phyloP scores from a whole-genome alignment of 2,888 invertebrate species.

The Nymphalis polychloros region DNA sequence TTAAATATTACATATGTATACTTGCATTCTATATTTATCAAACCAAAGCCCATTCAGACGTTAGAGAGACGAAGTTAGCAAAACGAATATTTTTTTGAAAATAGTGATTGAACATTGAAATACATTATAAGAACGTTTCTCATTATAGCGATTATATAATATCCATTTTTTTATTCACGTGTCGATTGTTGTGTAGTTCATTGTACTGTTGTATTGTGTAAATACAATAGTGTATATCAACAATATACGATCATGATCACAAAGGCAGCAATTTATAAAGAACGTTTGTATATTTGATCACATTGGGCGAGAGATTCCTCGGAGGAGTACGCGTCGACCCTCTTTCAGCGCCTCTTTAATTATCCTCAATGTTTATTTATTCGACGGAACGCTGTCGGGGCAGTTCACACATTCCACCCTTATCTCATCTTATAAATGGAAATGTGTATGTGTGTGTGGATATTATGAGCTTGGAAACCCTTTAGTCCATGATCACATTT shows the following conservation, averaged over 20 bases:
- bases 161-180: no score
- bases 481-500: conserved; percentile 27
- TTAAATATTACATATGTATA: no score
- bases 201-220: background rate
- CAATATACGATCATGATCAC: background rate
- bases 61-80: no score
- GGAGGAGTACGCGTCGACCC: conserved; percentile 37
- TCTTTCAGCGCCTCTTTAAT: conserved; percentile 62
- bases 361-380: conserved; percentile 73
- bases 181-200: no score
- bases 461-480: conserved; percentile 11
- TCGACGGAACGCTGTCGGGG: conserved; percentile 60
- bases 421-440: conserved; percentile 38
- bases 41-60: no score
- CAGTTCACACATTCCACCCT: conserved; percentile 65
- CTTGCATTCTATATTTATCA: no score
- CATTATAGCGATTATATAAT: no score
- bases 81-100: no score
- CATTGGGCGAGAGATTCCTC: conserved; percentile 28
- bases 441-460: conserved; percentile 13
- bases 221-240: background rate
- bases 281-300: conserved; percentile 31
- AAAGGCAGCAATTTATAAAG: background rate
- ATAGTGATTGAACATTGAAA: no score
- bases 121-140: no score